Evolutionary conservation across 2,797 vertebrate species (phyloP).

Genomic region (Chiroxiphia lanceolata): DNA sequence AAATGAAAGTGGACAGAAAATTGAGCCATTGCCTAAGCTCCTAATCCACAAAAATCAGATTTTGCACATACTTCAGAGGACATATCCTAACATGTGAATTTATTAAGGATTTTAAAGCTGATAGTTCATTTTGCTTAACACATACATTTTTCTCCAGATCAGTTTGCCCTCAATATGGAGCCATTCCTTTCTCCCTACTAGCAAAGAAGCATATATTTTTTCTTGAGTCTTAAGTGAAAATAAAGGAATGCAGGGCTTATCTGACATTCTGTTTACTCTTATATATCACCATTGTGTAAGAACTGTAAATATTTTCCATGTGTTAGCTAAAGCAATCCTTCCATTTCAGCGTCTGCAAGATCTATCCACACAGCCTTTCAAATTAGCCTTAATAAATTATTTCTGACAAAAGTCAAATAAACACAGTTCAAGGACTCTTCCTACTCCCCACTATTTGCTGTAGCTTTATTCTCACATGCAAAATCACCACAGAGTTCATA

Average conservation of each 20-base stretch:
- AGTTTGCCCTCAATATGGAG: background rate
- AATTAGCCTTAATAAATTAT: background rate
- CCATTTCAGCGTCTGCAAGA: background rate
- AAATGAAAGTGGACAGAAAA: background rate
- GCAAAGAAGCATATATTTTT: background rate
- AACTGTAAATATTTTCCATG: constrained; percentile 49
- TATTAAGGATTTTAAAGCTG: background rate
- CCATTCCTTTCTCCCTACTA: background rate
- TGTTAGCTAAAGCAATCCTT: constrained; percentile 40
- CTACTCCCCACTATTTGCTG: background rate
- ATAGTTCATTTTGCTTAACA: background rate
- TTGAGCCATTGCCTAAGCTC: background rate
- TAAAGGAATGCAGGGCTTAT: constrained; percentile 51
- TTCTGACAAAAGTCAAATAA: background rate
- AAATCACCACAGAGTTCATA: background rate
- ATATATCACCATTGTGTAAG: constrained; percentile 20
- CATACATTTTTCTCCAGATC: background rate
- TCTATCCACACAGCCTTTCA: background rate
- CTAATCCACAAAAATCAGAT: background rate
- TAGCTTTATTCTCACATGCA: background rate
- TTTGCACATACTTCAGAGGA: background rate
- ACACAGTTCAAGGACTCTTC: background rate
- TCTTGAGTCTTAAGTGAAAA: constrained; percentile 1
- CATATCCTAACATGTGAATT: background rate
- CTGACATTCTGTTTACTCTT: constrained; percentile 49